Base-by-base conservation (phyloP, 2,113 vertebrate species). In the Grammomys dolichurus region DNA sequence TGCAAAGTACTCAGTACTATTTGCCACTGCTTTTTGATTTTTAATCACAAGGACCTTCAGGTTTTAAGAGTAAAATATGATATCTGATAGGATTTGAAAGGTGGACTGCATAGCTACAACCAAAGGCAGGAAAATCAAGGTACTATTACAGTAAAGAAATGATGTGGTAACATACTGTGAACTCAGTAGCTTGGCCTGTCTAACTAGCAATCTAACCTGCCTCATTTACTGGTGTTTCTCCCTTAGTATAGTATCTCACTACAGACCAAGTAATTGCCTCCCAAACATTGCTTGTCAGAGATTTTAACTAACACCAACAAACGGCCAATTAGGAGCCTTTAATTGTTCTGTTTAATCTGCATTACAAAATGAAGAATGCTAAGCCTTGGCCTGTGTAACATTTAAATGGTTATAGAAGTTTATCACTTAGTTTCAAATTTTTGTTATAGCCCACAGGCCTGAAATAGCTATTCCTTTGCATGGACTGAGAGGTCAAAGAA, bases 1-100 rank as follows among this genome's bases (percentile, higher is more conserved):
- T 40, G 31, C n/a, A 91, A 63, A 36, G 40, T 94, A 9, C 8
- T 95, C 9, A 86, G 0, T 73, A 56, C 33, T 87, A 46, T 20
- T 63, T 95, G 12, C 33, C 94, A 72, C 40, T 69, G 31, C 76
- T 36, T 95, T 92, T 75, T 92, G 7, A 48, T 69, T 88, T 90
- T 60, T 70, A 76, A 81, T 84, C 40, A 89, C 60, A 90, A 78
- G 31, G 40, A 92, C 56, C 75, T 93, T 72, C 9, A 93, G n/a
- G 43, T 94, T 95, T 95, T 85, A 89, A 94, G 51, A 78, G 14
- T 69, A 84, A 94, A 33, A 89, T 94, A 56, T 4, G 76, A 54
- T 9, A 87, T 82, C 77, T 96, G 69, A 72, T 54, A 85, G 14
- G 43, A 89, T 84, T 90, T 95, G 67, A 91, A 91, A 86, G 56